A percentile compares a stretch with the other conserved stretches of the same genome.
Conservation (phyloP, 1,140 invertebrate genomes). For the Oreohelix idahoensis region DNA sequence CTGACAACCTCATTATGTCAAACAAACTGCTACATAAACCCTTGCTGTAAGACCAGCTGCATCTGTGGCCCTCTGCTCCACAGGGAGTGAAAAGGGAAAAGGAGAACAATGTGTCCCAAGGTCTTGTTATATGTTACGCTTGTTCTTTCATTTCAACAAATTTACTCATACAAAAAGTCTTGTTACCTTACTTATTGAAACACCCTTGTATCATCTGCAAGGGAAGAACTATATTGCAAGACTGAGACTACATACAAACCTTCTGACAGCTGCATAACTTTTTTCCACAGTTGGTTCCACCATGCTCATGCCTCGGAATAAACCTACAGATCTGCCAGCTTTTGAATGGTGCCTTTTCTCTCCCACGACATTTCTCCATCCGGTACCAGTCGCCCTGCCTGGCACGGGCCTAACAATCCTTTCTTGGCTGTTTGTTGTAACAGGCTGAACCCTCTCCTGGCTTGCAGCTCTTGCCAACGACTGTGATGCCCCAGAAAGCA, state of each 20-base stretch:
- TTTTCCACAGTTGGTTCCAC: constrained; percentile 34
- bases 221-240: too few species aligned
- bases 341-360: background rate
- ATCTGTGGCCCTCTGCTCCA: too few species aligned
- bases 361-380: background rate
- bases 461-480: background rate
- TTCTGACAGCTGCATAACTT: constrained; percentile 35
- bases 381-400: background rate
- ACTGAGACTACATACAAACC: constrained; percentile 24
- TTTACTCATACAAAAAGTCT: too few species aligned
- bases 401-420: background rate
- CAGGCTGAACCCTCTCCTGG: background rate
- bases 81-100: too few species aligned
- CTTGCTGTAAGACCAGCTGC: too few species aligned
- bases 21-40: too few species aligned
- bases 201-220: too few species aligned
- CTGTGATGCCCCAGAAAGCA: constrained; percentile 38
- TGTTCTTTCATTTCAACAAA: too few species aligned
- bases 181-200: too few species aligned
- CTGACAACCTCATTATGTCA: too few species aligned
- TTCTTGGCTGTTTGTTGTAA: background rate
- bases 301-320: constrained; percentile 55
- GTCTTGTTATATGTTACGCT: too few species aligned
- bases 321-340: constrained; percentile 36
- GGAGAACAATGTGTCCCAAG: too few species aligned